Evolutionary conservation across 2,113 vertebrate genomes (phyloP), one percentile per base, ranked within the genome.

Genomic region (Malurus alboscapulatus): DNA sequence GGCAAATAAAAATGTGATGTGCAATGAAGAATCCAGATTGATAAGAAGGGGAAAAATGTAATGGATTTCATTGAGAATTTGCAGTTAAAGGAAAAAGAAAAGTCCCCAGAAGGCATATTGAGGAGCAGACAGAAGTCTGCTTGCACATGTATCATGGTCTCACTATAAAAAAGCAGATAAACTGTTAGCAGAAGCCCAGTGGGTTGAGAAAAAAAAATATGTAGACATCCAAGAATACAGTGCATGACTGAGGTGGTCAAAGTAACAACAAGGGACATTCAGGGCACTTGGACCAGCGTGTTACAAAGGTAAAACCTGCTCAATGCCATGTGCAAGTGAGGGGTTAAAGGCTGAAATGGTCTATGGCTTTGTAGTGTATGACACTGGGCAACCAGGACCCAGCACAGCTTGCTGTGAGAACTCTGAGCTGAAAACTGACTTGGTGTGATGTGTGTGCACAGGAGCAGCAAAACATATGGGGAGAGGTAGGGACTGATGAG

Each of bases 221-320:
- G 16, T 59, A 68, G 45, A 17, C 16, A n/a, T 50, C 72, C 48
- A 67, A 18, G 58, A 85, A 29, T 34, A 29, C 17, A 42, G 12
- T 0, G 0, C 17, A 12, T 38, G 8, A 59, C 14, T n/a, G 9
- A 22, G 36, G 45, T 2, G 7, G 14, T 57, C 30, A 57, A 72
- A 72, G 36, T 30, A 42, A 36, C 17, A 73, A 18, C 0, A 0
- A 44, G 36, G 40, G 38, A 44, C 72, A 55, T 76, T 51, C 48
- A 51, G 40, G 63, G 40, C 20, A 30, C 42, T 68, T 30, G 30
- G 63, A 76, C 25, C 76, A 91, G 21, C 42, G 36, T 22, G 45
- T 59, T 40, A 44, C 30, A 48, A 61, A 80, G 25, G 9, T 72
- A 36, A 44, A 50, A 47, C 21, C 17, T n/a, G 27, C 24, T 76